Base-by-base conservation (phyloP, 2,888 invertebrate genomes). In the Drosophila colorata region DNA sequence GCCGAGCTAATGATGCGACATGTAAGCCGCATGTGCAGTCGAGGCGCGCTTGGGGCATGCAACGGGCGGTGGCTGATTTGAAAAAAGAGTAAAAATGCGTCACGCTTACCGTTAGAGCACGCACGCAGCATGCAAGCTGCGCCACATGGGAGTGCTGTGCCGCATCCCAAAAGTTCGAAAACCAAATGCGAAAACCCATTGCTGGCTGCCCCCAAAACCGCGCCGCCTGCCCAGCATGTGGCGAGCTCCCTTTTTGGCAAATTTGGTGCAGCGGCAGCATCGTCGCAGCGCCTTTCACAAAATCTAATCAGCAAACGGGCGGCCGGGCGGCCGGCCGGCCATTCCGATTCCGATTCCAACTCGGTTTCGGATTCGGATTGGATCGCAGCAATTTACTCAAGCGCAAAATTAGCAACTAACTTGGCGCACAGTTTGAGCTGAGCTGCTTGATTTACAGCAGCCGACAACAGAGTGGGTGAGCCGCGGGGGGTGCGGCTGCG, bases 181-280 rank as follows among this genome's bases (percentile, higher is more conserved):
- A 56, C 43, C 41, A 69, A 74, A 58, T 53, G 40, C 52, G 47
- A 64, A 69, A 43, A 28, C 48, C 43, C 67, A 69, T 60, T 41
- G 48, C 37, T 47, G 46, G 47, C 57, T 58, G 48, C 61, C 51
- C 51, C 48, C 31, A n/a, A 8, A 13, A 4, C 8, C 4, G 2
- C n/a, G 1, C 7, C n/a, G 8, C 31, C 51, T 65, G 83, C 81
- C 69, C 82, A 87, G 84, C 88, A 89, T 86, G 69, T 86, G 89
- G 84, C 69, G 74, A 71, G 79, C 83, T 89, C 87, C 88, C 88
- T 90, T 89, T 90, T 85, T 86, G 87, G 80, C 87, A 80, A 86
- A 88, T 84, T 88, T 78, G 87, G 87, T 88, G 85, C 87, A 82
- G 57, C 65, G 63, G 57, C 37, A 51, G 52, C 64, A 47, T 41